Base-by-base conservation (phyloP, 2,888 invertebrate species). In the Heliconius erato region DNA sequence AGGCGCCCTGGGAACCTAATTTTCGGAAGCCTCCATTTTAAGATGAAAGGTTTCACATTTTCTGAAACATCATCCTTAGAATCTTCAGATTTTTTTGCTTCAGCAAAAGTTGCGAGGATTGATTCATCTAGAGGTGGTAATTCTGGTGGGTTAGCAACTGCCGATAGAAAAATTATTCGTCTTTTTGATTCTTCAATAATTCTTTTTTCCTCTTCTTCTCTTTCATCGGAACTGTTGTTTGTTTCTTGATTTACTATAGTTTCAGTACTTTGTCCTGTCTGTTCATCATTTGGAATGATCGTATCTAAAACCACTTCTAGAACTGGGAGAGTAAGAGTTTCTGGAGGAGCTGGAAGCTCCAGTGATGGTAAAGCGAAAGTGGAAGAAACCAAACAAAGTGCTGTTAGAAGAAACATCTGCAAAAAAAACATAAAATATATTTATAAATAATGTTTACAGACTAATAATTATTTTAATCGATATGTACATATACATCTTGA, bases 121-220 rank as follows among this genome's bases (percentile, higher is more conserved):
- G 74, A 49, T 49, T 32, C 74, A 23, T 54, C 54, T 32, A 54
- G 74, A 74, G 74, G 74, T 54, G 23, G 54, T 32, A 74, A 32
- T 32, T 54, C 54, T 28, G 74, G 74, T 28, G 74, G 49, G 12
- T 2, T 49, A 11, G 74, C 23, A 14, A 74, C 0, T 19, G 74
- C 26, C 28, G 54, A 32, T 5, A 74, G 23, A 74, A 54, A 16
- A 74, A 44, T 49, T 1, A 35, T 28, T 28, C 19, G 19, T 74
- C 54, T 23, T 74, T 28, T 28, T 74, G 28, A 5, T 19, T 54
- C 32, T 28, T 54, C 44, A 14, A 44, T 26, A 7, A 16, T 6
- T n/a, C n/a, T n/a, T 4, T n/a, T 54, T 28, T 72, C 26, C n/a
- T n/a, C 74, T 11, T 74, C 19, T 19, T 28, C 28, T 12, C 23